A percentile compares a stretch with the other conserved stretches of the same genome.
phyloP scores from a whole-genome alignment of 2,888 invertebrate species.

The Polyploca ridens region DNA sequence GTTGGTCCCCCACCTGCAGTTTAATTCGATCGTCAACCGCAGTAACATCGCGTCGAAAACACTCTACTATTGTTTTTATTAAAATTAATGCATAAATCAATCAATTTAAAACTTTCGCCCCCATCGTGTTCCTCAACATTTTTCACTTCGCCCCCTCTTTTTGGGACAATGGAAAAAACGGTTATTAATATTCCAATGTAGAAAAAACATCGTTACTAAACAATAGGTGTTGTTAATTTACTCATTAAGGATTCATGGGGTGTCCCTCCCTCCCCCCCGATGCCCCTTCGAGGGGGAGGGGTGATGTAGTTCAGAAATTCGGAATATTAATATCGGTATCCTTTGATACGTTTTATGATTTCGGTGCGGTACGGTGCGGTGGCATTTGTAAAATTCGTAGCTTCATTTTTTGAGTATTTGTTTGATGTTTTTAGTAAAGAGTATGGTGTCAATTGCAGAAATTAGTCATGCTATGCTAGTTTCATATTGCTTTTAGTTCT shows the following conservation, averaged over 20 bases:
- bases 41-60: conserved; percentile 72
- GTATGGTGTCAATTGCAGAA: too few species aligned
- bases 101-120: conserved; percentile 71
- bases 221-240: conserved; percentile 84
- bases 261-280: conserved; percentile 39
- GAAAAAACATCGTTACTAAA: conserved; percentile 75
- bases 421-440: too few species aligned
- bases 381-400: conserved; percentile 11
- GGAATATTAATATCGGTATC: conserved; percentile 42
- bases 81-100: conserved; percentile 83
- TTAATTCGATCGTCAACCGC: conserved; percentile 41
- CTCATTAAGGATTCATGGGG: conserved; percentile 82
- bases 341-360: conserved; percentile 23
- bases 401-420: not conserved
- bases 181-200: conserved; percentile 80
- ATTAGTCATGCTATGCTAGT: too few species aligned
- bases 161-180: conserved; percentile 70
- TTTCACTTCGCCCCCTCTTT: conserved; percentile 50
- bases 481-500: too few species aligned
- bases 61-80: conserved; percentile 78
- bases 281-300: conserved; percentile 36
- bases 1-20: conserved; percentile 30
- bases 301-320: conserved; percentile 47
- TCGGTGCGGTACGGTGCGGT: not conserved
- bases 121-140: conserved; percentile 40